Conservation (phyloP, 2,888 invertebrate species). For the Cerastis leucographa region DNA sequence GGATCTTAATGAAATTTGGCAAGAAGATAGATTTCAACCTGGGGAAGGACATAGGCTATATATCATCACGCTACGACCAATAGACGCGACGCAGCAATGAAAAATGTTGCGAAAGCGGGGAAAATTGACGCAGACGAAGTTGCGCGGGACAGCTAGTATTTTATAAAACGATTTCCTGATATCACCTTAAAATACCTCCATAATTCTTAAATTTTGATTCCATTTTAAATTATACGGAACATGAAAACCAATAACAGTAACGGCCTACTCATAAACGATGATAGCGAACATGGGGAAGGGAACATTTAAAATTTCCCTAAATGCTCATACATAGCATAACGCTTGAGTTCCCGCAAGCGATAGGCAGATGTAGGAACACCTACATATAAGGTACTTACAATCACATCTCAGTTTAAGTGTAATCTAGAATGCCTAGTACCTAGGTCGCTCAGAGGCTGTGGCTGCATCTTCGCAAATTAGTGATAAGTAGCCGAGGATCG, state of each 20-base stretch:
- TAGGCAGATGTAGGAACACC: not conserved
- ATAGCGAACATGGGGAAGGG: slow-evolving; percentile 10
- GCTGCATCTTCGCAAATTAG: not conserved
- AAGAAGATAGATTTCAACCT: no score
- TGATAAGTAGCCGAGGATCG: not conserved
- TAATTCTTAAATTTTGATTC: slow-evolving; percentile 30
- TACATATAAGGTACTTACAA: not conserved
- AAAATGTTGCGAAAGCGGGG: no score
- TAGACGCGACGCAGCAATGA: no score
- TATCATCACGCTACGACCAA: no score
- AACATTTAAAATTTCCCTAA: slow-evolving; percentile 10
- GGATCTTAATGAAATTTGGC: no score
- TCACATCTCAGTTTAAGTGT: not conserved
- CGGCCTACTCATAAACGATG: slow-evolving; percentile 33
- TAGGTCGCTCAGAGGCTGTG: not conserved
- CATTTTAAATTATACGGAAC: slow-evolving; percentile 27
- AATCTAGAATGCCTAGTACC: not conserved
- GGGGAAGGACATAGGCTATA: no score
- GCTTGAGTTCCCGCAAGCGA: not conserved
- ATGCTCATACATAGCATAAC: not conserved
- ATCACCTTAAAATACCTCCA: slow-evolving; percentile 11
- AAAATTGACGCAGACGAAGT: no score
- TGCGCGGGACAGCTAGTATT: no score
- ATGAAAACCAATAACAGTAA: slow-evolving; percentile 33
- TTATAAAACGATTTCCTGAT: not conserved